These are phyloP conservation scores for Erpornis zantholeuca DNA, from an alignment of 2,113 vertebrate species.

Conservation along the genomic window DNA sequence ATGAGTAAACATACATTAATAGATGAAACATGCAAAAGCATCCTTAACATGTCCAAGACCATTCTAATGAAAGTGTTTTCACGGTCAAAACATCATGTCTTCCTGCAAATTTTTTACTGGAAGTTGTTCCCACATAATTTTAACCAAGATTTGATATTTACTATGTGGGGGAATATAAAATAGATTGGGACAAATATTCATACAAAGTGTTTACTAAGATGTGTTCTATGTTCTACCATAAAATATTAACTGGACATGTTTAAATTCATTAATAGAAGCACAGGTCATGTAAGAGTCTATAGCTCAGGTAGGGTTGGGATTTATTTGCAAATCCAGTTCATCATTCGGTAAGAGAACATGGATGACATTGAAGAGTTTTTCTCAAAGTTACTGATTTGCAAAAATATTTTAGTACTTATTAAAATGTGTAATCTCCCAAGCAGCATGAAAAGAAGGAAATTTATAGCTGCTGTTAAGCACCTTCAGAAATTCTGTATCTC, in stretches of 20 bases:
- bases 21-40: neutral
- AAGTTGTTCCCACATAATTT: neutral
- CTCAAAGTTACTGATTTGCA: neutral
- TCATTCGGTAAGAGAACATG: neutral
- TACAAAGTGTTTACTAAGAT: neutral
- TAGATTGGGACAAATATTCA: neutral
- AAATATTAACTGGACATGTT: neutral
- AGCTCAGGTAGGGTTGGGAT: neutral
- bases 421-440: neutral
- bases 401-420: neutral
- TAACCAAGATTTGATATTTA: neutral
- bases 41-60: neutral
- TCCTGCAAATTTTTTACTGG: neutral
- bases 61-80: neutral
- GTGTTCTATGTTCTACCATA: neutral
- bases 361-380: neutral
- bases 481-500: neutral
- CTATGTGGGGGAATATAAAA: neutral
- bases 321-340: neutral
- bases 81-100: neutral
- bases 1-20: neutral
- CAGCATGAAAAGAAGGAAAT: neutral
- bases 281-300: neutral
- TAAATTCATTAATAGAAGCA: neutral
- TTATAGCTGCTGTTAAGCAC: neutral